Base-by-base conservation (phyloP, 2,113 vertebrate species). In the Felis chaus region DNA sequence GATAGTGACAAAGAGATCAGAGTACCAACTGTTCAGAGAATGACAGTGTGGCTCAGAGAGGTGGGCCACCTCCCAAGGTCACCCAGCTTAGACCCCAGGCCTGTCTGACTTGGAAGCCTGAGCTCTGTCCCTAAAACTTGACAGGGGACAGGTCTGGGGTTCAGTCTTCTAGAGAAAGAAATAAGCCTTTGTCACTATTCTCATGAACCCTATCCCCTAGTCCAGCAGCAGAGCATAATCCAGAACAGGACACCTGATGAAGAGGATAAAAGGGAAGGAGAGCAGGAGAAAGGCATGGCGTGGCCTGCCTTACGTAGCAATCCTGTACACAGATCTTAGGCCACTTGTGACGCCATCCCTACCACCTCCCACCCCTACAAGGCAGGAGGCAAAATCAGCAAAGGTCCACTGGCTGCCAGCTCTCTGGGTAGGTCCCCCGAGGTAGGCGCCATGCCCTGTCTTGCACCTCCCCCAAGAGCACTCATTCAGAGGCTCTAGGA, bases 401-500 rank as follows among this genome's bases (percentile, higher is more conserved):
- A 65, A 80, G 71, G 36, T 94, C 55, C 33, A 33, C 73, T 63
- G 78, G 87, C 95, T 87, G 57, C 65, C 41, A 27, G 80, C 66
- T 16, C 81, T 65, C 92, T 69, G 53, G 78, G 45, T 89, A 78
- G 91, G 61, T 91, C 76, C 65, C 74, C 5, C 0, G 41, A 85
- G 57, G 78, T 74, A 12, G 41, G 19, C 1, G 6, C 53, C 50
- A n/a, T 21, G 31, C 12, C 41, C 29, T 53, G 5, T 27, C 33
- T 18, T 2, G 12, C 5, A 87, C 68, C 78, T 91, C 73, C 29
- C 41, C 71, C 27, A 50, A 85, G 63, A 91, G 73, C 76, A 50
- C 80, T 93, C 71, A 68, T 33, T 41, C 89, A 93, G 66, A 97
- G 78, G 45, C 48, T 79, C 48, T 27, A 83, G 92, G 86, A 87